Conservation (phyloP, 1,140 invertebrate species). For the Fopius arisanus region DNA sequence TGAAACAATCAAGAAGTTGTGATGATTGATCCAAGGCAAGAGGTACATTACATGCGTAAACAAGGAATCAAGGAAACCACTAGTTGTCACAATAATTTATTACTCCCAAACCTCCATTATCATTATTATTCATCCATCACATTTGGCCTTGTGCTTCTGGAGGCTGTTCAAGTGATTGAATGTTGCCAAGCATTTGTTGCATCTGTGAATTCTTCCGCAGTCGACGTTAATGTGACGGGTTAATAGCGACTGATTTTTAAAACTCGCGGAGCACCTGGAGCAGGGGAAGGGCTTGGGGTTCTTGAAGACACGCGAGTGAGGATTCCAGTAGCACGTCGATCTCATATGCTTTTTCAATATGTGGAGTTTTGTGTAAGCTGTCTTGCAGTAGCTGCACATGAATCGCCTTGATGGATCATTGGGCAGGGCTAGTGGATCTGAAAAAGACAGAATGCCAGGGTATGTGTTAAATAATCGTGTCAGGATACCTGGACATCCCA, state of each 20-base stretch:
- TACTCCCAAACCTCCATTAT: neutral
- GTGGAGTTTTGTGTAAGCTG: neutral
- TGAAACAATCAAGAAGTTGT: neutral
- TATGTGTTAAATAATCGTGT: too few species aligned
- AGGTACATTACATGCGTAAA: neutral
- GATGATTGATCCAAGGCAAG: neutral
- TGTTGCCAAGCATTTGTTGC: neutral
- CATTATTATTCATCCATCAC: neutral
- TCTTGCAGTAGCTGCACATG: neutral
- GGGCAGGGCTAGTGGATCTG: conserved; percentile 6
- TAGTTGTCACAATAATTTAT: neutral
- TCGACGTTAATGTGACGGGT: neutral
- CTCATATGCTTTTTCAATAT: neutral
- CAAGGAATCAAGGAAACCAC: neutral
- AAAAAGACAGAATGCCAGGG: neutral
- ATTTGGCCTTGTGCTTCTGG: neutral
- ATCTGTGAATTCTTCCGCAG: neutral
- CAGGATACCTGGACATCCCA: too few species aligned
- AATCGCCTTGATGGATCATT: neutral
- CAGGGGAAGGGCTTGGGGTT: neutral
- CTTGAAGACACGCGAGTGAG: neutral
- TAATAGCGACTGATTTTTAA: neutral
- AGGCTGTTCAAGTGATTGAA: conserved; percentile 1
- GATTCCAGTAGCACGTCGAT: conserved; percentile 1
- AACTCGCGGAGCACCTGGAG: neutral